Conservation (phyloP, 2,888 invertebrate genomes). For the Eristalis tenax region DNA sequence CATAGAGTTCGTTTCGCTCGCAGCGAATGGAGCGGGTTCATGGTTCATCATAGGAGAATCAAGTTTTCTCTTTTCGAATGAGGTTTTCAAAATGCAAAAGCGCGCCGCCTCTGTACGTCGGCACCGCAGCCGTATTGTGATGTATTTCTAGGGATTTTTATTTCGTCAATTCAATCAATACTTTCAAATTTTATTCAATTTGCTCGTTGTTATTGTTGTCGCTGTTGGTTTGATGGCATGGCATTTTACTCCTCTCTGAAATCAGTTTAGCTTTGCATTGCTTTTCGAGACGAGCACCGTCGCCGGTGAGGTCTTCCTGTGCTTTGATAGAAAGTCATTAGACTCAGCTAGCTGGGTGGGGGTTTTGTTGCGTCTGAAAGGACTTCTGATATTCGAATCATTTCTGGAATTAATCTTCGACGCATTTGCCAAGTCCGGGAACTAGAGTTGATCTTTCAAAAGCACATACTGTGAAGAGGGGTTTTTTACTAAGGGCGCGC, state of each 20-base stretch:
- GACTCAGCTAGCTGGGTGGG: background rate
- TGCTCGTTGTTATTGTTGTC: slow-evolving; percentile 28
- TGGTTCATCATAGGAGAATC: slow-evolving; percentile 44
- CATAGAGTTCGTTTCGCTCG: background rate
- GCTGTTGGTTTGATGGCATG: background rate
- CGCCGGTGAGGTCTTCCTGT: background rate
- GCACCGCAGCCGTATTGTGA: slow-evolving; percentile 34
- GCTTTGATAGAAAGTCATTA: background rate
- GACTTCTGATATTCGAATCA: background rate
- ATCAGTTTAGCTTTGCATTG: slow-evolving; percentile 37
- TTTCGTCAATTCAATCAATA: slow-evolving; percentile 47
- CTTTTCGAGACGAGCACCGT: slow-evolving; percentile 5
- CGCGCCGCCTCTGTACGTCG: background rate
- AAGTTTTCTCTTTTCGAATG: slow-evolving; percentile 44
- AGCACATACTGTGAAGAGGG: too few species aligned
- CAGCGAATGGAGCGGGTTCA: slow-evolving; percentile 4
- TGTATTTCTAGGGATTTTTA: slow-evolving; percentile 30
- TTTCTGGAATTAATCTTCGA: background rate
- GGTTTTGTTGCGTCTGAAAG: background rate
- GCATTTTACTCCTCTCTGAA: background rate
- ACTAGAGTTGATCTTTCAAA: too few species aligned
- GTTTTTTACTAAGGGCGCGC: too few species aligned
- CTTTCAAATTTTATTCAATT: slow-evolving; percentile 63
- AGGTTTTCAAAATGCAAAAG: slow-evolving; percentile 40
- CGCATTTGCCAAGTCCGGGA: background rate